Conservation (phyloP, 2,113 vertebrate genomes). For the Lampris megalopsis region DNA sequence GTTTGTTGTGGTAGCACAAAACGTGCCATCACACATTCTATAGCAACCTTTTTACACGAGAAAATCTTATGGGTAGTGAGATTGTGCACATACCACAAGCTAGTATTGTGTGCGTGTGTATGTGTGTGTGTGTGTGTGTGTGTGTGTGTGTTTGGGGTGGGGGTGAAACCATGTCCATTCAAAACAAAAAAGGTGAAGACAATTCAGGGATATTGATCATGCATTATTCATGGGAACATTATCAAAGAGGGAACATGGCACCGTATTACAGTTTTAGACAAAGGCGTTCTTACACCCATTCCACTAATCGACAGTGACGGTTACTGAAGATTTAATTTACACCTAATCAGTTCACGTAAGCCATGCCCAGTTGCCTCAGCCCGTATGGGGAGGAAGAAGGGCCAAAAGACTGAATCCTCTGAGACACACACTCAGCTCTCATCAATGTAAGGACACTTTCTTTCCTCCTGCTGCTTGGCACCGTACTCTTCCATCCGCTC, state of each 20-base stretch:
- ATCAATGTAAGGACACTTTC: conserved; percentile 71
- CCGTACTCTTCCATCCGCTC: conserved; percentile 42
- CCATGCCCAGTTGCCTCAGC: conserved; percentile 79
- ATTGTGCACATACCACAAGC: too few relatives aligned
- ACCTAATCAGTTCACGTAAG: conserved; percentile 85
- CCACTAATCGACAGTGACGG: conserved; percentile 75
- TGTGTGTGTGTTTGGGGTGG: too few relatives aligned
- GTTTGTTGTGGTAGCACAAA: too few relatives aligned
- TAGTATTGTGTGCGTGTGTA: too few relatives aligned
- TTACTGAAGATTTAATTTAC: conserved; percentile 86
- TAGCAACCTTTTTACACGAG: too few relatives aligned
- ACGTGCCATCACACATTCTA: too few relatives aligned
- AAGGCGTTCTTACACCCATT: conserved; percentile 49
- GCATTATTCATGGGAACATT: conserved; percentile 52
- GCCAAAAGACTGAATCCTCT: conserved; percentile 71
- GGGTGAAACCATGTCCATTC: too few relatives aligned
- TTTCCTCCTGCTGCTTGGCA: conserved; percentile 50
- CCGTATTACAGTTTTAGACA: conserved; percentile 63
- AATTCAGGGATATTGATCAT: conserved; percentile 45
- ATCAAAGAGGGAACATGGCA: conserved; percentile 42
- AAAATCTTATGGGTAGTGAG: too few relatives aligned
- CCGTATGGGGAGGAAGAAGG: conserved; percentile 52
- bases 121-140: too few relatives aligned
- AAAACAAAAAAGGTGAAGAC: conserved; percentile 21
- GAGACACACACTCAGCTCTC: conserved; percentile 77